A percentile compares a stretch with the other conserved stretches of the same genome.
Evolutionary conservation across 2,888 invertebrate genomes (phyloP).

Genomic region (Eupeodes latifasciatus): DNA sequence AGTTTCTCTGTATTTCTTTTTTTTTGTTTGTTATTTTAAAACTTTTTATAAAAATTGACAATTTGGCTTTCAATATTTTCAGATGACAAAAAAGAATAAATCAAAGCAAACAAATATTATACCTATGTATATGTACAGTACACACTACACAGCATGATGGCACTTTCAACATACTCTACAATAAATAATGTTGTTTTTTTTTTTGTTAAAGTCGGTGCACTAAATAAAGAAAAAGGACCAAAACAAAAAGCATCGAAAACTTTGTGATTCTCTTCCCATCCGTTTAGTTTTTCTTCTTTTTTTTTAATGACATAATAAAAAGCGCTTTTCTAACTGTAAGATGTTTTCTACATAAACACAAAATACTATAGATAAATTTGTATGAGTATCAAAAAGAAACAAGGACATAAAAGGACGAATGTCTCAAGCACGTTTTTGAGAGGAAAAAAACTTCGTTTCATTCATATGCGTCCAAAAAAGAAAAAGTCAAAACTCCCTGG

Average conservation of each 20-base stretch:
- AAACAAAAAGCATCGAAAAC: slow-evolving; percentile 54
- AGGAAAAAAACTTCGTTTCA: slow-evolving; percentile 57
- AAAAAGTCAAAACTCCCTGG: slow-evolving; percentile 20
- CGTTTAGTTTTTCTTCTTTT: slow-evolving; percentile 20
- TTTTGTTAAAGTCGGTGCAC: slow-evolving; percentile 22
- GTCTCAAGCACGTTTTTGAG: slow-evolving; percentile 54
- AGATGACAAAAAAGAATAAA: slow-evolving; percentile 64
- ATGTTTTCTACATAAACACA: slow-evolving; percentile 30
- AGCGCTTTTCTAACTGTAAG: slow-evolving; percentile 39
- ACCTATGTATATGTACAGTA: slow-evolving; percentile 12
- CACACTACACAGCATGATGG: neutral
- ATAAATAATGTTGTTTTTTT: neutral
- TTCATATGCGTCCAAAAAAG: slow-evolving; percentile 52
- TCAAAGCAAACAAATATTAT: neutral
- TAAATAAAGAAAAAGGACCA: neutral
- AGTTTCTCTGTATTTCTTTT: neutral
- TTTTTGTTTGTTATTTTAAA: neutral
- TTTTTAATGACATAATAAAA: slow-evolving; percentile 29
- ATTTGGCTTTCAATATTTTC: slow-evolving; percentile 52
- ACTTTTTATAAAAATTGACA: slow-evolving; percentile 19
- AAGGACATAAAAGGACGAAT: slow-evolving; percentile 18
- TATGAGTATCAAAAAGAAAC: slow-evolving; percentile 28
- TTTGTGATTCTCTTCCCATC: slow-evolving; percentile 57
- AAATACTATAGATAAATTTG: slow-evolving; percentile 5
- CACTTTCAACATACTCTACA: slow-evolving; percentile 31